A percentile compares a stretch with the other conserved stretches of the same genome.
These are phyloP conservation scores for Drosophila nr. medialis DNA, from an alignment of 2,888 invertebrate genomes.

Conservation along the genomic window DNA sequence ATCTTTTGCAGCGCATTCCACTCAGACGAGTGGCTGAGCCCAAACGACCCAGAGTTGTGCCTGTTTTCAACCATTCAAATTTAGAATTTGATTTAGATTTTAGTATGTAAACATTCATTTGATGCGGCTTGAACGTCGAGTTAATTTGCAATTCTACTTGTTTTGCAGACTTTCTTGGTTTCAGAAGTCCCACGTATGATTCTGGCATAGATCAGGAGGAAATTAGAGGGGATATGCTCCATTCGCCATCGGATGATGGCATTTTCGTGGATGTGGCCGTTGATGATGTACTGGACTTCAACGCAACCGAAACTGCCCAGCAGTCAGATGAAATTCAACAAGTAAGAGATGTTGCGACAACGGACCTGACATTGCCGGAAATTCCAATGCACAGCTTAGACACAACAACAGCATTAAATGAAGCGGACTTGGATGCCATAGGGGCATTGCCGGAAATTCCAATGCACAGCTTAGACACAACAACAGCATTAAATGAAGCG, in stretches of 20 bases:
- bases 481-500: background rate
- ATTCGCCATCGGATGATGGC: slow-evolving; percentile 22
- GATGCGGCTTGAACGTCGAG: background rate
- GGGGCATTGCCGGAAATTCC: background rate
- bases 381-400: slow-evolving; percentile 2
- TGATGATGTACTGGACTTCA: background rate
- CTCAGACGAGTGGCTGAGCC: slow-evolving; percentile 19
- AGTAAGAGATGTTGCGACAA: slow-evolving; percentile 4
- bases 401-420: background rate
- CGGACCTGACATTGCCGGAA: background rate
- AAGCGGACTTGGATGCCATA: background rate
- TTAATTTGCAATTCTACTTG: background rate
- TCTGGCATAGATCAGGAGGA: slow-evolving; percentile 64
- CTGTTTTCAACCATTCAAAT: background rate
- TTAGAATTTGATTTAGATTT: slow-evolving; percentile 58
- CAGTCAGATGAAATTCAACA: slow-evolving; percentile 9
- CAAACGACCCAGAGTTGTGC: background rate
- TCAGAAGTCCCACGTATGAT: slow-evolving; percentile 53
- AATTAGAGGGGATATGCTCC: slow-evolving; percentile 10
- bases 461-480: slow-evolving; percentile 5
- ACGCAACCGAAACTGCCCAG: background rate
- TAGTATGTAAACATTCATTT: slow-evolving; percentile 33
- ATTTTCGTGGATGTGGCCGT: slow-evolving; percentile 17
- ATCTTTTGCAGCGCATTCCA: slow-evolving; percentile 43
- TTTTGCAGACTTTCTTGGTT: slow-evolving; percentile 62